These are phyloP conservation scores for Misgurnus mizolepis DNA, from an alignment of 2,113 vertebrate genomes.

Conservation along the genomic window DNA sequence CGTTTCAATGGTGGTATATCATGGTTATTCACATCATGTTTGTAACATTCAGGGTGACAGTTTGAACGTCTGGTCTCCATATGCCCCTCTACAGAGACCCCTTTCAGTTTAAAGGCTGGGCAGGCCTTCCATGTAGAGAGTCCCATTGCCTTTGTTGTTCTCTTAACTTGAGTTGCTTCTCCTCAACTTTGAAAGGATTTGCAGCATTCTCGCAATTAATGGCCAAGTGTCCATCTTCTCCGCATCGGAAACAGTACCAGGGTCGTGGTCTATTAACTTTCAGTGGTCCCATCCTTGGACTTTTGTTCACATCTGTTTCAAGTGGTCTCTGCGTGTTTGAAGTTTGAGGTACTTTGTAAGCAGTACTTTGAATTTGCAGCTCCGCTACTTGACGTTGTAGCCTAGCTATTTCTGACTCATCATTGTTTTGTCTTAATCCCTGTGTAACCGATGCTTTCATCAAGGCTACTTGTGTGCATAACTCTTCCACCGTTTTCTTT, in stretches of 20 bases:
- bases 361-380: no score
- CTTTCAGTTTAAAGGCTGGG: background rate
- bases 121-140: no score
- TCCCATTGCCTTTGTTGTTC: background rate
- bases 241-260: constrained; percentile 8
- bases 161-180: background rate
- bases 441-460: no score
- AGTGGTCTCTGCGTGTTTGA: background rate
- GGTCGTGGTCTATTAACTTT: background rate
- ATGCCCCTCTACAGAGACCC: background rate
- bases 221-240: constrained; percentile 3
- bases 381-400: no score
- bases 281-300: background rate
- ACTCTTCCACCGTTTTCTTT: no score
- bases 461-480: no score
- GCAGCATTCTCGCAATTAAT: background rate
- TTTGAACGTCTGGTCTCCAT: background rate
- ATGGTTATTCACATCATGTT: background rate
- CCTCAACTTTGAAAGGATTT: background rate
- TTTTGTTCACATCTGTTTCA: background rate
- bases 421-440: no score
- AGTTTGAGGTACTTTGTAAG: no score
- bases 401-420: no score
- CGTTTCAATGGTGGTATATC: background rate
- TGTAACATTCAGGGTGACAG: background rate